phyloP scores from a whole-genome alignment of 2,797 vertebrate species.

The Gymnoscopelus braueri region DNA sequence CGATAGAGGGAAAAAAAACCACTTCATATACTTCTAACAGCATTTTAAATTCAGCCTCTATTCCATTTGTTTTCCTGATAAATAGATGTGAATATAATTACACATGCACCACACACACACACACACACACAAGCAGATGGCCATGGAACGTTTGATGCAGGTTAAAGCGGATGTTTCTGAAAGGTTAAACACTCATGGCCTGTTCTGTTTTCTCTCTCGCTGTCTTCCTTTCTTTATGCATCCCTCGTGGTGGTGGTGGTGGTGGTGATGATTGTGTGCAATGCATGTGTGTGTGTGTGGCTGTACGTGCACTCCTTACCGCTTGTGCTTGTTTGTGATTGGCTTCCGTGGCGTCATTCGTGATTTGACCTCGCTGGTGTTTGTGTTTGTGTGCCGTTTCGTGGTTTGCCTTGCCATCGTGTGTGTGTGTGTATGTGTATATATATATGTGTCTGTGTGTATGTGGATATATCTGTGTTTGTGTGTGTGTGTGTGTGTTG shows the following conservation, averaged over 20 bases:
- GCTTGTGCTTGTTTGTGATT: slow-evolving; percentile 85
- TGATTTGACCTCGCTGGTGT: slow-evolving; percentile 79
- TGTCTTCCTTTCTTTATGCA: slow-evolving; percentile 78
- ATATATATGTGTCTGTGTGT: slow-evolving; percentile 3
- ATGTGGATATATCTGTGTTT: slow-evolving; percentile 60
- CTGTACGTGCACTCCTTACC: slow-evolving; percentile 60
- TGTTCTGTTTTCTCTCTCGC: slow-evolving; percentile 83
- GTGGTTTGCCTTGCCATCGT: slow-evolving; percentile 54
- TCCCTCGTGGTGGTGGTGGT: slow-evolving; percentile 61
- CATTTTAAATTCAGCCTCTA: slow-evolving; percentile 3
- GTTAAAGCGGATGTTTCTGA: slow-evolving; percentile 60
- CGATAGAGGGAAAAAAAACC: neutral
- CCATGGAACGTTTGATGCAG: slow-evolving; percentile 60
- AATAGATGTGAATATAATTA: neutral
- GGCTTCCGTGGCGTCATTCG: slow-evolving; percentile 83
- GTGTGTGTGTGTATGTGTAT: slow-evolving; percentile 11
- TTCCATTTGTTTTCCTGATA: neutral
- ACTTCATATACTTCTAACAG: neutral
- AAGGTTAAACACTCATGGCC: slow-evolving; percentile 79
- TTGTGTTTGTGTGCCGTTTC: slow-evolving; percentile 47
- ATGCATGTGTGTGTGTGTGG: slow-evolving; percentile 15
- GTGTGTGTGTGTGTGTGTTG: slow-evolving; percentile 64
- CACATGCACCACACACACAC: neutral
- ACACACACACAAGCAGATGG: slow-evolving; percentile 10
- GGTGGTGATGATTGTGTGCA: slow-evolving; percentile 38